phyloP scores from a whole-genome alignment of 2,797 vertebrate genomes.

The Spinibarbus caldwelli region DNA sequence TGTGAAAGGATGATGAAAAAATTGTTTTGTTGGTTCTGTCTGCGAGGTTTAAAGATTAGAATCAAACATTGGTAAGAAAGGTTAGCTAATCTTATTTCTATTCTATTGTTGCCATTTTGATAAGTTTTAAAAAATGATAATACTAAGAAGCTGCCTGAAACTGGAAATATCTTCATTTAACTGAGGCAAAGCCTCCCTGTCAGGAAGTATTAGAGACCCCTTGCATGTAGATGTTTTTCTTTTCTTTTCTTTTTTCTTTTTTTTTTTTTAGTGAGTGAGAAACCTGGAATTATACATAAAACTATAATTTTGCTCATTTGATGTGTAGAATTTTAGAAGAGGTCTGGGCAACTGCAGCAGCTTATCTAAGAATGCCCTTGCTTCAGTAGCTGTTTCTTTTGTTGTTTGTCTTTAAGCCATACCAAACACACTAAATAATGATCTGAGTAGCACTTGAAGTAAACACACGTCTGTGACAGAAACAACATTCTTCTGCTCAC shows the following conservation, averaged over 20 bases:
- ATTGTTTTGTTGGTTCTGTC: constrained; percentile 63
- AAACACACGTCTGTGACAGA: constrained; percentile 58
- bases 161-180: neutral
- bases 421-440: constrained; percentile 55
- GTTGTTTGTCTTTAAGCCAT: constrained; percentile 57
- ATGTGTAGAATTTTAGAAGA: constrained; percentile 42
- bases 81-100: neutral
- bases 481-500: neutral
- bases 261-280: neutral
- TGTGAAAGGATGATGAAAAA: constrained; percentile 70
- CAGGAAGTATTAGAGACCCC: too few species aligned
- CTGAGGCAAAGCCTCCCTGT: too few species aligned
- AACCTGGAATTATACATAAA: constrained; percentile 36
- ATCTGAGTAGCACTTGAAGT: constrained; percentile 67
- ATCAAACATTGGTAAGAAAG: neutral
- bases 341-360: constrained; percentile 50
- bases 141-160: neutral
- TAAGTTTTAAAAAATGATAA: neutral
- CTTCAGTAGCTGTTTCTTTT: constrained; percentile 64
- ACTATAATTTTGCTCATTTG: constrained; percentile 69
- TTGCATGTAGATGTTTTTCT: too few species aligned
- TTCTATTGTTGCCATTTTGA: neutral
- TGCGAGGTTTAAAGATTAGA: constrained; percentile 45
- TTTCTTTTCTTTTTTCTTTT: too few species aligned
- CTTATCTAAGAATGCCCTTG: constrained; percentile 66